These are phyloP conservation scores for Aleiodes alternator DNA, from an alignment of 2,888 invertebrate genomes.

Conservation along the genomic window DNA sequence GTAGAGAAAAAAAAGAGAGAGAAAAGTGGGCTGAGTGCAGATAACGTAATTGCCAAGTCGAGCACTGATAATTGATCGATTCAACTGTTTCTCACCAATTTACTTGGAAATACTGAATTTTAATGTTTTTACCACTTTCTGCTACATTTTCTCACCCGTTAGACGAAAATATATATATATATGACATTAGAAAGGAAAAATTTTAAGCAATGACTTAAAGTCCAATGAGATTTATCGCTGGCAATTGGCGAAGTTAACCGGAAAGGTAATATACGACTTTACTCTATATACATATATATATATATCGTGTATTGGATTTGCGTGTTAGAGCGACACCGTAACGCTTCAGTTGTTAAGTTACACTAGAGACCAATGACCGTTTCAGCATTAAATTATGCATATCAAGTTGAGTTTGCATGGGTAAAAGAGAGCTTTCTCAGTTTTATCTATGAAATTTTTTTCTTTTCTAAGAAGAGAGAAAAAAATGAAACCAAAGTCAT, in stretches of 20 bases:
- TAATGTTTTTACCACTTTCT: too few relatives aligned
- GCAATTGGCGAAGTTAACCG: conserved; percentile 8
- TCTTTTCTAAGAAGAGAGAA: too few relatives aligned
- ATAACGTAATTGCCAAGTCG: conserved; percentile 18
- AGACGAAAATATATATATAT: not conserved
- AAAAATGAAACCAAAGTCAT: too few relatives aligned
- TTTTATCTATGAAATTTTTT: conserved; percentile 53
- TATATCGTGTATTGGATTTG: conserved; percentile 27
- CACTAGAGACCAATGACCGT: conserved; percentile 43
- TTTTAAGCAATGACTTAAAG: conserved; percentile 26
- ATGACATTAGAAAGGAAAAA: conserved; percentile 56
- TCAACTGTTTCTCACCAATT: conserved; percentile 4
- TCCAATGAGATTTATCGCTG: conserved; percentile 21
- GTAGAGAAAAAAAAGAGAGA: not conserved
- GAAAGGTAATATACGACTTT: conserved; percentile 28
- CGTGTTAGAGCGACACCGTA: conserved; percentile 44
- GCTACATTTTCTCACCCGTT: too few relatives aligned
- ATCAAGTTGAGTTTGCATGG: conserved; percentile 52
- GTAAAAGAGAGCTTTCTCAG: conserved; percentile 63
- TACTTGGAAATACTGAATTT: too few relatives aligned
- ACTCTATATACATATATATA: not conserved
- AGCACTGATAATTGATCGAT: conserved; percentile 24
- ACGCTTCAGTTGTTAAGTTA: conserved; percentile 56
- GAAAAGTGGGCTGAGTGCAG: conserved; percentile 33
- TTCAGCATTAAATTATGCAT: conserved; percentile 61